Evolutionary conservation across 2,888 invertebrate species (phyloP), one percentile per base, ranked within the genome.

Genomic region (Drosophila prolongata): DNA sequence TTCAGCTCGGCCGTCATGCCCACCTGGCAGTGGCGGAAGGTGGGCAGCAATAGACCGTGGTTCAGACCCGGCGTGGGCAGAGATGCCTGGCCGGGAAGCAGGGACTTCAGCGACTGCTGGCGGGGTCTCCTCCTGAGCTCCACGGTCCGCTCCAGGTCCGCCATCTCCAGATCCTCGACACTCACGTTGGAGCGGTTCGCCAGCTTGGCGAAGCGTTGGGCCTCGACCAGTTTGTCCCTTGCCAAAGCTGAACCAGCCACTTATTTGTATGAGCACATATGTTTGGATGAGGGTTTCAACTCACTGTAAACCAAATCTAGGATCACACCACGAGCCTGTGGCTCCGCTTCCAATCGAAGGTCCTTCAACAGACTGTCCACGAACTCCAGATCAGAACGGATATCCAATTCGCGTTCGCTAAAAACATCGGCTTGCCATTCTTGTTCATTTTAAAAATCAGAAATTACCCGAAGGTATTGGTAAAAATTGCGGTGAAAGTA

Each of bases 11-110:
- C 19, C 14, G 6, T 35, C 24, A 10, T 10, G 9, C 55, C 59
- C 34, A 59, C 42, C 14, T 55, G 42, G 24, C 59, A 54, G 14
- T 55, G 55, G 6, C 55, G 56, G 55, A 54, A 55, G 19, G 55
- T 42, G 55, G 59, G 59, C 58, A 59, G 55, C 58, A 59, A 19
- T 3, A 54, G 55, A 6, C 54, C 58, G 1, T 27, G 40, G 11
- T n/a, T 54, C 11, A 9, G 5, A 40, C 10, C 11, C 34, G 58
- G 58, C 30, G 14, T 30, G 30, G 53, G 30, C 8, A 53, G 40
- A 3, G 11, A 2, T 38, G 53, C 19, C 40, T 58, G 58, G n/a
- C 5, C 1, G 8, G 53, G n/a, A 5, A 30, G 13, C 19, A 27
- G 3, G 11, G 27, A 27, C 30, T 50, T 50, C 40, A 58, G 8